A percentile compares a stretch with the other conserved stretches of the same genome.
Conservation (phyloP, 2,888 invertebrate genomes). For the Dichetophora obliterata region DNA sequence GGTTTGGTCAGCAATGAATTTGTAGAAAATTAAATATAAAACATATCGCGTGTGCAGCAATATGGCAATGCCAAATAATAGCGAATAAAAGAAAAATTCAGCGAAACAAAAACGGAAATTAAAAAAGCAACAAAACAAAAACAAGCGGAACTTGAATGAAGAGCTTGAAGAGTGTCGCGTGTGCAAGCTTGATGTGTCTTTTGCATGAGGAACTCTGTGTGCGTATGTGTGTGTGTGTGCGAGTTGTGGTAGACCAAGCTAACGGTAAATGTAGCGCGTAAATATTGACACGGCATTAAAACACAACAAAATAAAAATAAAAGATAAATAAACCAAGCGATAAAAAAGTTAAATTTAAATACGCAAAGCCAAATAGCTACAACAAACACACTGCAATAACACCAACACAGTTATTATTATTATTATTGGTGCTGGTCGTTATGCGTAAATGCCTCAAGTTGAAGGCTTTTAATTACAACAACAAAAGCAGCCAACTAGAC, state of each 20-base stretch:
- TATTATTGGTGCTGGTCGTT: background rate
- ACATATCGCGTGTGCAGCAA: constrained; percentile 1
- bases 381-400: background rate
- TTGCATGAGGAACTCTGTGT: background rate
- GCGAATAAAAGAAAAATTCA: background rate
- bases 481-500: background rate
- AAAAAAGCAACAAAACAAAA: background rate
- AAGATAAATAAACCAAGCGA: background rate
- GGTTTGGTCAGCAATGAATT: background rate
- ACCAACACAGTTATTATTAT: background rate
- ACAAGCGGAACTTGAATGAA: constrained; percentile 6
- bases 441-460: constrained; percentile 5
- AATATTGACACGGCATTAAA: constrained; percentile 13
- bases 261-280: constrained; percentile 11
- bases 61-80: background rate
- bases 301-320: background rate
- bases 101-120: background rate
- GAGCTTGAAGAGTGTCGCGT: constrained; percentile 1
- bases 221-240: background rate
- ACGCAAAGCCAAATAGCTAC: background rate
- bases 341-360: background rate
- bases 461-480: constrained; percentile 9
- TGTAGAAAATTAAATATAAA: constrained; percentile 4
- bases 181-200: background rate
- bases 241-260: background rate